Evolutionary conservation across 2,797 vertebrate species (phyloP), one percentile per base, ranked within the genome.

Genomic region (Tapirus indicus): DNA sequence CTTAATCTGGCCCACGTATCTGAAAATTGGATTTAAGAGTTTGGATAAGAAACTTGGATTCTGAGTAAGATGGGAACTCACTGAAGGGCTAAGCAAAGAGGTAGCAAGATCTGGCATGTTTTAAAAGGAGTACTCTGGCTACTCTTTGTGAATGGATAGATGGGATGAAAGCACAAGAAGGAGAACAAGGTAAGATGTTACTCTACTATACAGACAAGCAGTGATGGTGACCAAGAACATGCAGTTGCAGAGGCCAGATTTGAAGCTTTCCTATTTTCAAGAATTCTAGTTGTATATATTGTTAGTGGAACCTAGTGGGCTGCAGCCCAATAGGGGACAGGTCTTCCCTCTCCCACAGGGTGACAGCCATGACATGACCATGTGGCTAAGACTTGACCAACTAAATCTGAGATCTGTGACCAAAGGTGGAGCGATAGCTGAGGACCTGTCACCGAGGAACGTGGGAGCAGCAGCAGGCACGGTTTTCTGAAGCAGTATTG

Each of bases 401-500:
- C 12, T 12, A 23, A 66, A 23, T 47, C 68, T 60, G 60, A 83
- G 5, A 6, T 52, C 38, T 49, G 21, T 27, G 80, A 38, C 18
- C 41, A 41, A 69, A 85, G 29, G 16, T n/a, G 18, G 23, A 56
- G 4, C 3, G 3, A 41, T 10, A 38, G 6, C n/a, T n/a, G 27
- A 44, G 54, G 27, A 60, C 5, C 12, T 6, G 1, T 27, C 17
- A 7, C 20, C 52, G 29, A 3, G 25, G 6, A 0, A 17, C 1
- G 1, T 2, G 10, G 6, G 10, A 9, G 54, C 25, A 68, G n/a
- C 2, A 38, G 12, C 8, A 9, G 25, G 32, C 8, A 9, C 5
- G 13, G 35, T 23, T 88, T 68, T 44, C 21, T 66, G 16, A 0
- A 6, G 35, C 21, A 69, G 44, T 16, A 4, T 11, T 14, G 3